Evolutionary conservation across 2,888 invertebrate genomes (phyloP).

Genomic region (Chrysodeixis includens): DNA sequence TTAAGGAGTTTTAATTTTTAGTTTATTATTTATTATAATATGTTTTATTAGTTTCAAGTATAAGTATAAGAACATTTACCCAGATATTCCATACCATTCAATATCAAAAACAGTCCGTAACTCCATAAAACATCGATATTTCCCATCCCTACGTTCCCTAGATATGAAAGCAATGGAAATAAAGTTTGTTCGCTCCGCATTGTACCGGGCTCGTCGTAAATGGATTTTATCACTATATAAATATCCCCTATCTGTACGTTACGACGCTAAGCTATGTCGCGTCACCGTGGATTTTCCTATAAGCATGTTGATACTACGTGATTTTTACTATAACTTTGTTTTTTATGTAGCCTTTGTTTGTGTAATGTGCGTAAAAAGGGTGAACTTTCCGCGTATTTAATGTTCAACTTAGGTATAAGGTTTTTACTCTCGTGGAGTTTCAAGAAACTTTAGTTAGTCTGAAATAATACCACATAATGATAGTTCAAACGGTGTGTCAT

Average conservation of each 20-base stretch:
- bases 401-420: background rate
- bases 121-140: constrained; percentile 29
- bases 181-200: constrained; percentile 86
- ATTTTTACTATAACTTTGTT: constrained; percentile 52
- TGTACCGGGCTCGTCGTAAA: constrained; percentile 82
- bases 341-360: constrained; percentile 45
- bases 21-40: too few relatives aligned
- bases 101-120: too few relatives aligned
- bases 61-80: too few relatives aligned
- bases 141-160: constrained; percentile 68
- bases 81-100: background rate
- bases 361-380: constrained; percentile 41
- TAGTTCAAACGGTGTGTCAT: too few relatives aligned
- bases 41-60: too few relatives aligned
- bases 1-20: too few relatives aligned
- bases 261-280: constrained; percentile 64
- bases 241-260: constrained; percentile 78
- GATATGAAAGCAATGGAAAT: constrained; percentile 88
- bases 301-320: constrained; percentile 55
- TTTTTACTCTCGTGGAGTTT: background rate
- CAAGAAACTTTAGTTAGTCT: background rate
- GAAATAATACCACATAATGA: background rate
- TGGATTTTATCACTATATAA: constrained; percentile 88
- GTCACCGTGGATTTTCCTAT: constrained; percentile 55
- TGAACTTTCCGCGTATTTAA: constrained; percentile 19